A percentile compares a stretch with the other conserved stretches of the same genome.
Conservation (phyloP, 2,888 invertebrate species). For the Hermodice carunculata region DNA sequence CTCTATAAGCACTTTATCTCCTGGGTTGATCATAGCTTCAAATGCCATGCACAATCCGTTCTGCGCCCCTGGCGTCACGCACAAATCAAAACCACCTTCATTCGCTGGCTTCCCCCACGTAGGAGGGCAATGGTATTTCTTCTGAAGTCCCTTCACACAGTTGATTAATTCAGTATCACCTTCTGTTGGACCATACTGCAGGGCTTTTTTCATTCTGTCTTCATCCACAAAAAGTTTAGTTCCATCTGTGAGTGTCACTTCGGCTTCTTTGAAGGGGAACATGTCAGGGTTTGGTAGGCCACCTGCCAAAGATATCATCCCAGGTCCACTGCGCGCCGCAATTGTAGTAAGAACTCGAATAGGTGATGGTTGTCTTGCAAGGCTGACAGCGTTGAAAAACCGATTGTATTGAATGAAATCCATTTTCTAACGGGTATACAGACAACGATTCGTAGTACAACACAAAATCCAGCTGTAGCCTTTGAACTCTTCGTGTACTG, state of each 20-base stretch:
- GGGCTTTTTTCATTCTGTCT: slow-evolving; percentile 74
- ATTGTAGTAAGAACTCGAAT: slow-evolving; percentile 57
- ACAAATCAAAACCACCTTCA: slow-evolving; percentile 64
- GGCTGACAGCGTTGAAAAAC: slow-evolving; percentile 51
- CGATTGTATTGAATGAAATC: no score
- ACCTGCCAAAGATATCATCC: slow-evolving; percentile 62
- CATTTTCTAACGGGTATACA: no score
- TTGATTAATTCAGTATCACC: slow-evolving; percentile 71
- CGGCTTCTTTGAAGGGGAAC: slow-evolving; percentile 59
- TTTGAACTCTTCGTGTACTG: no score
- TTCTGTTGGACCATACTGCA: slow-evolving; percentile 83
- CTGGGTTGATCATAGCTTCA: slow-evolving; percentile 79
- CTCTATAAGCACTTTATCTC: slow-evolving; percentile 80
- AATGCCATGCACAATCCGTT: slow-evolving; percentile 83
- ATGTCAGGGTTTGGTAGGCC: slow-evolving; percentile 62
- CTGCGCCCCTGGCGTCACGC: slow-evolving; percentile 82
- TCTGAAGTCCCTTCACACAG: slow-evolving; percentile 77
- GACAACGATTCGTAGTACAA: no score
- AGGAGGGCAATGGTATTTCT: slow-evolving; percentile 78
- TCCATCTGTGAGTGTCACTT: slow-evolving; percentile 62
- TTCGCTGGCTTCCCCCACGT: slow-evolving; percentile 70
- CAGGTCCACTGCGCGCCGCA: slow-evolving; percentile 52
- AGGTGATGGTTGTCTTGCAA: slow-evolving; percentile 54
- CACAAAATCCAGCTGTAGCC: no score
- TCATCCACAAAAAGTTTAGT: slow-evolving; percentile 46